Conservation (phyloP, 1,140 invertebrate species). For the Nasonia giraulti region DNA sequence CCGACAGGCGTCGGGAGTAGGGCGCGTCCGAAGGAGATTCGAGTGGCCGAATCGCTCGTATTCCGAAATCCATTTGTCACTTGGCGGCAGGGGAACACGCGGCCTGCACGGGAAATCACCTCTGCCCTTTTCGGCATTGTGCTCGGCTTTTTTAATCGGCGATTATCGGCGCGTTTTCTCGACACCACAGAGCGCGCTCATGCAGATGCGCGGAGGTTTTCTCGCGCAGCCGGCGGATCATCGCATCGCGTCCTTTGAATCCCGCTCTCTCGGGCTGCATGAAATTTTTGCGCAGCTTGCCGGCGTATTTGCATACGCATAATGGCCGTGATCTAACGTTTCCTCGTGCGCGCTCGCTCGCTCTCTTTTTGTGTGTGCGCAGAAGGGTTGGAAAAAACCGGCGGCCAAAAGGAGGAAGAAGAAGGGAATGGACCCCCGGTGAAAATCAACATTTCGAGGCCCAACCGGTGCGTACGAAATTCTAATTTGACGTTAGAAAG, state of each 20-base stretch:
- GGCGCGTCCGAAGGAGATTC: conserved; percentile 52
- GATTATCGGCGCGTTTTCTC: conserved; percentile 11
- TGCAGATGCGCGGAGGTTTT: conserved; percentile 30
- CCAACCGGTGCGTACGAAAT: conserved; percentile 67
- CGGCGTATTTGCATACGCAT: conserved; percentile 37
- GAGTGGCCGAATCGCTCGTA: conserved; percentile 59
- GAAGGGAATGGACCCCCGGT: conserved; percentile 51
- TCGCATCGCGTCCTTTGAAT: conserved; percentile 9
- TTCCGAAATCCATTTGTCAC: conserved; percentile 71
- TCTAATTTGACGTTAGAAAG: conserved; percentile 70
- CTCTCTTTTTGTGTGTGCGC: background rate
- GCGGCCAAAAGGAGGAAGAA: conserved; percentile 46
- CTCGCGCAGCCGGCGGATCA: too few relatives aligned
- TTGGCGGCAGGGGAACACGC: conserved; percentile 38
- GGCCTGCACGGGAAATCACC: conserved; percentile 31
- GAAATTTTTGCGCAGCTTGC: conserved; percentile 39
- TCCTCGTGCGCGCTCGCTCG: conserved; percentile 2
- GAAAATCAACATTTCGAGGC: conserved; percentile 64
- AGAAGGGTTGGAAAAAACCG: conserved; percentile 48
- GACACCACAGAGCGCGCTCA: background rate
- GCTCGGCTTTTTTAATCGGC: background rate
- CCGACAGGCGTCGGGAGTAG: background rate
- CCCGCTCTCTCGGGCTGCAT: conserved; percentile 20
- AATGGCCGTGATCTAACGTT: conserved; percentile 42
- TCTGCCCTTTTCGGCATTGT: background rate